Evolutionary conservation across 2,113 vertebrate species (phyloP).

Genomic region (Alectura lathami): DNA sequence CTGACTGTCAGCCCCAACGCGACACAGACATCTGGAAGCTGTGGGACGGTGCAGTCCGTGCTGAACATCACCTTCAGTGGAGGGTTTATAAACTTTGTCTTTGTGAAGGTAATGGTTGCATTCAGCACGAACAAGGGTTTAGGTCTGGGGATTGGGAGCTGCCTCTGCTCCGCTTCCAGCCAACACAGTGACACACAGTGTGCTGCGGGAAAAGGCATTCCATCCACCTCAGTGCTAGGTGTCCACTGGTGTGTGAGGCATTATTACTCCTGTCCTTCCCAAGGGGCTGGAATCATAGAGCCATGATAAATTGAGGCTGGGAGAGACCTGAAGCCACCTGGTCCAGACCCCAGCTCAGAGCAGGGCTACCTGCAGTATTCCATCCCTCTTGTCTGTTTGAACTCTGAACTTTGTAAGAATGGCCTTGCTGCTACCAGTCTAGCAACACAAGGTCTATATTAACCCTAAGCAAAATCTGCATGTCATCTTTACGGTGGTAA

Average conservation of each 20-base stretch:
- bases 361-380: neutral
- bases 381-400: neutral
- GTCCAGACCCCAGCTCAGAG: neutral
- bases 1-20: constrained; percentile 78
- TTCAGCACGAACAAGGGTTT: neutral
- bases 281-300: neutral
- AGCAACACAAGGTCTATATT: neutral
- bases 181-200: neutral
- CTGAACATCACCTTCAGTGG: constrained; percentile 78
- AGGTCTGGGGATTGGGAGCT: neutral
- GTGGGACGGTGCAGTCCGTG: constrained; percentile 55
- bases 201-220: neutral
- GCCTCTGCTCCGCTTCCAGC: neutral
- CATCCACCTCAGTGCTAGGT: neutral
- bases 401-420: neutral
- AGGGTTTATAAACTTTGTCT: constrained; percentile 81
- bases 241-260: neutral
- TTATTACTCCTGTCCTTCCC: neutral
- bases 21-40: constrained; percentile 75
- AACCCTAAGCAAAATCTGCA: neutral
- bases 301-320: neutral
- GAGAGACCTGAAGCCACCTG: neutral
- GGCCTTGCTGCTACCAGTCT: neutral
- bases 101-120: constrained; percentile 82
- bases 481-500: neutral